Conservation (phyloP, 2,888 invertebrate species). For the Eristalinus aeneus region DNA sequence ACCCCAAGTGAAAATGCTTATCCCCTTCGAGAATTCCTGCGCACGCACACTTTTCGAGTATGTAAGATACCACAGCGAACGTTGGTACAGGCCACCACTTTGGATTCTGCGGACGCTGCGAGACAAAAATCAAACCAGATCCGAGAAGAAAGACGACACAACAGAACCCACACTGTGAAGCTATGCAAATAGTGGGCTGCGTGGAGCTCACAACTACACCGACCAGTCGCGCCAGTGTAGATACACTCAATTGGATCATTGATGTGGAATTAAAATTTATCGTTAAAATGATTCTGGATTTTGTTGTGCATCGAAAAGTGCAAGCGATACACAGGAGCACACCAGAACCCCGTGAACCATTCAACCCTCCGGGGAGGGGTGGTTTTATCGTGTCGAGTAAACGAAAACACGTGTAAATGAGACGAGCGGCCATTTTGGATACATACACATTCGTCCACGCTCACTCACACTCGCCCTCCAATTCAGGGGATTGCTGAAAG, state of each 20-base stretch:
- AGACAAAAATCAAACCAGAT: constrained; percentile 22
- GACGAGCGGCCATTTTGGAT: constrained; percentile 66
- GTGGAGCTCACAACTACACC: constrained; percentile 31
- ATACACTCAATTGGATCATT: constrained; percentile 11
- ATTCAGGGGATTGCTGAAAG: constrained; percentile 15
- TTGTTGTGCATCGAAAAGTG: constrained; percentile 32
- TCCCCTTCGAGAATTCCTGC: constrained; percentile 69
- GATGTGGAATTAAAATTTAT: constrained; percentile 51
- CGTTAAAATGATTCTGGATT: constrained; percentile 46
- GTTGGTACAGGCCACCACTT: constrained; percentile 7
- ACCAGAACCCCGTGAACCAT: background rate
- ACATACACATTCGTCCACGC: constrained; percentile 14
- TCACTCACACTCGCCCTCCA: constrained; percentile 25
- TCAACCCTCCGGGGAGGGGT: constrained; percentile 11
- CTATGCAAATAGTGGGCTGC: constrained; percentile 50
- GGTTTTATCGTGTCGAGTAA: constrained; percentile 6
- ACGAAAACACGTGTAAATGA: constrained; percentile 64
- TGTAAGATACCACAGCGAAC: background rate
- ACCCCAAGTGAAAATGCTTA: constrained; percentile 44
- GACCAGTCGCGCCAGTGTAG: background rate
- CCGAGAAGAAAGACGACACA: constrained; percentile 20
- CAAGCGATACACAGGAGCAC: constrained; percentile 5
- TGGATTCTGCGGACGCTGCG: constrained; percentile 48
- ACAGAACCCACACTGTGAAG: constrained; percentile 25
- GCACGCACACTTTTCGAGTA: constrained; percentile 67